Conservation (phyloP, 1,140 invertebrate genomes). For the Procambarus clarkii region DNA sequence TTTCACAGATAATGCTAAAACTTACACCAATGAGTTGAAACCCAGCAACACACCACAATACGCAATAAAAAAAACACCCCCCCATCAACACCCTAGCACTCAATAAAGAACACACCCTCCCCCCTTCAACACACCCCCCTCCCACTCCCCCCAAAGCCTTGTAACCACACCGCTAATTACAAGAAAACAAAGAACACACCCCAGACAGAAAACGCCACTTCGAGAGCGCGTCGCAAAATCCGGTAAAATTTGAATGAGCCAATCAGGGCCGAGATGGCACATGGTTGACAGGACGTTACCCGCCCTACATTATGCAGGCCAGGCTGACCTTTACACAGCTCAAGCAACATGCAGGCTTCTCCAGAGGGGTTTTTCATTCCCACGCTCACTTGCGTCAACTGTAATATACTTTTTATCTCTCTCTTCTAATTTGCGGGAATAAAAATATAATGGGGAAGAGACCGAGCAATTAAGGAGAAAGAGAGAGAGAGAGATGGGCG, state of each 20-base stretch:
- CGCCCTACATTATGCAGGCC: slow-evolving; percentile 33
- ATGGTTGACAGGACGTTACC: slow-evolving; percentile 56
- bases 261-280: slow-evolving; percentile 59
- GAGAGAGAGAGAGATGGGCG: neutral
- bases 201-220: neutral
- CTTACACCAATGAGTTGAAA: too few relatives aligned
- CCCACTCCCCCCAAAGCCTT: too few relatives aligned
- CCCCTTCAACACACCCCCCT: too few relatives aligned
- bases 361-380: neutral
- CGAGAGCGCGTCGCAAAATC: neutral
- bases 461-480: neutral
- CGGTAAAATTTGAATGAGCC: slow-evolving; percentile 41
- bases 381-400: neutral
- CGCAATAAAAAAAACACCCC: too few relatives aligned
- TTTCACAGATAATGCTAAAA: too few relatives aligned
- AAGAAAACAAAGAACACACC: neutral
- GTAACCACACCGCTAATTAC: too few relatives aligned
- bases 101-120: too few relatives aligned
- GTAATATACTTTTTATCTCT: neutral
- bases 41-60: too few relatives aligned
- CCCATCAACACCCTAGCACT: too few relatives aligned
- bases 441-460: neutral
- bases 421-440: neutral
- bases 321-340: slow-evolving; percentile 28
- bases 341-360: slow-evolving; percentile 24